Base-by-base conservation (phyloP, 2,113 vertebrate genomes). In the Elanoides forficatus region DNA sequence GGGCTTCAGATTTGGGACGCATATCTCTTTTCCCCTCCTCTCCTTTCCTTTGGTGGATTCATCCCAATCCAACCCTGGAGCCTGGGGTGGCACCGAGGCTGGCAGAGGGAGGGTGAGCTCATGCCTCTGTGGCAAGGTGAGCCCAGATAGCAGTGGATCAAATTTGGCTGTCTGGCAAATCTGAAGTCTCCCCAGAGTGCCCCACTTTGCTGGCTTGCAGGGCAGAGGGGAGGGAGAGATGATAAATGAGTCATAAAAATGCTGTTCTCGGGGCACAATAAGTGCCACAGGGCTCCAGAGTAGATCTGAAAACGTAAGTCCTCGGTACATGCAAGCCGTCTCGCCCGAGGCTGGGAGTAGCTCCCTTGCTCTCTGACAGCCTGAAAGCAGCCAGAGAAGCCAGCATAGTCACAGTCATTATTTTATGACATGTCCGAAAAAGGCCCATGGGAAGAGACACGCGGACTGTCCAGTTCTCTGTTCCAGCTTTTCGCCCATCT, bases 281-380 rank as follows among this genome's bases (percentile, higher is more conserved):
- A 81, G 30, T n/a, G 82, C 42, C 65, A 45, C 38, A 53, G 86
- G 29, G 65, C 42, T 86, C n/a, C 19, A 42, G 60, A 25, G 56
- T 7, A 48, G 43, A 11, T 68, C 5, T 65, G 75, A 68, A 50
- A 90, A 53, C 1, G 1, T 12, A 58, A 50, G 43, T 65, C 17
- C 34, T 17, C 2, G 5, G 9, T 45, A 18, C 0, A 0, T 10
- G 11, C 45, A 73, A 29, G 52, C 21, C 0, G 0, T 14, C 34
- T 43, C 42, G 78, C 52, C 40, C 2, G 4, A 56, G 48, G 65
- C 56, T 34, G 53, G 43, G 67, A 80, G 87, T 23, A 73, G 59
- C 36, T 70, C 45, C 29, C 30, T 43, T 21, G 58, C 43, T 86
- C 47, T 40, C 52, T 9, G 20, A 26, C 85, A 87, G 59, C 68